Conservation (phyloP, 2,797 vertebrate species). For the Mus spretus region DNA sequence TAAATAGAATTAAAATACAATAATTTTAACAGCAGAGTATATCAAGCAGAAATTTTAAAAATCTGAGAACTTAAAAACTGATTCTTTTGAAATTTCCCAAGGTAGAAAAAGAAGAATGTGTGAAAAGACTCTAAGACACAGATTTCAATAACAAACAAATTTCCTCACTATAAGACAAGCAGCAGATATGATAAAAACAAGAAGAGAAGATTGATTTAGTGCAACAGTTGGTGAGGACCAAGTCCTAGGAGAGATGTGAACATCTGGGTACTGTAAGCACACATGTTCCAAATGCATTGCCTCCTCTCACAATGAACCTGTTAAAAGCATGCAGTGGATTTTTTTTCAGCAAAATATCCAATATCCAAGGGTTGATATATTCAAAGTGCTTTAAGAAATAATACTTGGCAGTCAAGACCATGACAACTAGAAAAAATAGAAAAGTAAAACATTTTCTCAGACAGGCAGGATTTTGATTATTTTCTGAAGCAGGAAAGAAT, state of each 20-base stretch:
- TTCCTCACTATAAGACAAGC: neutral
- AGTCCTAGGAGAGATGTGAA: neutral
- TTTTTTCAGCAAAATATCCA: neutral
- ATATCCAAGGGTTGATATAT: neutral
- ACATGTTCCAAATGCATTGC: neutral
- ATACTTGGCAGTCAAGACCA: neutral
- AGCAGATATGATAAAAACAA: neutral
- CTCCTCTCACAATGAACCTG: neutral
- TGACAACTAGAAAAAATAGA: neutral
- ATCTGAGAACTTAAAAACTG: neutral
- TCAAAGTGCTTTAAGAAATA: neutral
- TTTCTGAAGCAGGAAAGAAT: neutral
- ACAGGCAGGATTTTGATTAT: too few relatives aligned
- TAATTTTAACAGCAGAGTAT: neutral
- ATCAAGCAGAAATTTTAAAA: neutral
- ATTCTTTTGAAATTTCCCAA: neutral
- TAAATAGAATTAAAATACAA: neutral
- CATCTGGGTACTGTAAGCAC: neutral
- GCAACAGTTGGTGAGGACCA: neutral
- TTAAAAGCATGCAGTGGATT: neutral
- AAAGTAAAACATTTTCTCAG: neutral
- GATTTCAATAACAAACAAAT: neutral
- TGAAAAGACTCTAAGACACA: neutral
- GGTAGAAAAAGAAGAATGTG: neutral
- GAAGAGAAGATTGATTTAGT: neutral